phyloP scores from a whole-genome alignment of 2,113 vertebrate genomes.

The Peromyscus leucopus region DNA sequence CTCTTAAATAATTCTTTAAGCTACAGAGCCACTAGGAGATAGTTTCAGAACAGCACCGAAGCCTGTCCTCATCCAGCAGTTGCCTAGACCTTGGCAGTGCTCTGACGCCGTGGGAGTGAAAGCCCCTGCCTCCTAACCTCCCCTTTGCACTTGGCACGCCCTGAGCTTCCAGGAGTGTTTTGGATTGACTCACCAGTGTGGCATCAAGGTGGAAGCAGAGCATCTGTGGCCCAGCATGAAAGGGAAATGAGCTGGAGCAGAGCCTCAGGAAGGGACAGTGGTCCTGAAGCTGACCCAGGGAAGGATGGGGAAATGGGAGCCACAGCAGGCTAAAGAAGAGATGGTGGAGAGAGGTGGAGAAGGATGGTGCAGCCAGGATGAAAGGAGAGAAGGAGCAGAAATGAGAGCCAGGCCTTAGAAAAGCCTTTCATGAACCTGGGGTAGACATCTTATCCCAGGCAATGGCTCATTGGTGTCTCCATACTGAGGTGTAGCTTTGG shows the following conservation, averaged over 20 bases:
- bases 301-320: background rate
- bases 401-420: fast-evolving
- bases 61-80: background rate
- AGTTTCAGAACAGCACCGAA: background rate
- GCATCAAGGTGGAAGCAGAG: background rate
- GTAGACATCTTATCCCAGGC: background rate
- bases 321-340: background rate
- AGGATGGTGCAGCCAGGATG: background rate
- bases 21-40: background rate
- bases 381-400: background rate
- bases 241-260: slow-evolving; percentile 17
- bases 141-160: background rate
- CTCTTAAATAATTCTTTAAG: background rate
- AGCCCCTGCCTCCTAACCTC: background rate
- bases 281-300: fast-evolving
- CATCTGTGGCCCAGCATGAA: slow-evolving; percentile 26
- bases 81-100: background rate
- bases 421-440: fast-evolving
- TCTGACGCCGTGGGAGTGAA: background rate
- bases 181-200: background rate
- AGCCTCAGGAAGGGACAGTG: background rate
- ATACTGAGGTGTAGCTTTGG: background rate
- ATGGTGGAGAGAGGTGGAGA: too few relatives aligned
- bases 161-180: background rate
- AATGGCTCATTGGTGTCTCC: background rate